Conservation (phyloP, 2,888 invertebrate genomes). For the Camponotus fellah region DNA sequence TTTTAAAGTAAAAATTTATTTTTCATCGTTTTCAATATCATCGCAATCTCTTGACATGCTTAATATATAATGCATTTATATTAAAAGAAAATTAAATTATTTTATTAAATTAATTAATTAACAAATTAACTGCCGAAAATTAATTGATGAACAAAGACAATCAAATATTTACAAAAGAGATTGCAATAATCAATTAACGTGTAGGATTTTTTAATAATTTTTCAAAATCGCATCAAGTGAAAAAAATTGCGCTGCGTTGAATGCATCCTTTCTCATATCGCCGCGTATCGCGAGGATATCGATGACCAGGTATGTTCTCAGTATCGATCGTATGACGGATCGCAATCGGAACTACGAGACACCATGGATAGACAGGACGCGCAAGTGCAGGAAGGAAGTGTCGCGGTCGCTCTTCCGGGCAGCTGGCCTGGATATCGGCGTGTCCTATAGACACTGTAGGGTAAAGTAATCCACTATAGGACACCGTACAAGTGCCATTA, state of each 20-base stretch:
- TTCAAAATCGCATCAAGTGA: neutral
- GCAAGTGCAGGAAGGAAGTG: slow-evolving; percentile 84
- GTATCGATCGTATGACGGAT: slow-evolving; percentile 60
- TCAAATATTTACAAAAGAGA: neutral
- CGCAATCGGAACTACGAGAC: slow-evolving; percentile 62
- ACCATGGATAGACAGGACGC: slow-evolving; percentile 76
- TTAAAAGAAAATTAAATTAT: neutral
- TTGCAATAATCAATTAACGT: neutral
- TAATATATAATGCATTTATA: neutral
- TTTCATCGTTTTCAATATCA: neutral
- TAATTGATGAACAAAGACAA: neutral
- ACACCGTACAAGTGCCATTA: slow-evolving; percentile 85
- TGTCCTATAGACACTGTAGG: slow-evolving; percentile 71
- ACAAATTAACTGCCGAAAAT: neutral
- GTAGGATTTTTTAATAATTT: neutral
- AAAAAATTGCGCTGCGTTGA: neutral
- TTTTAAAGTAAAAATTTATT: neutral
- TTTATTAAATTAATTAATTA: too few species aligned
- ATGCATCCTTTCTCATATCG: neutral
- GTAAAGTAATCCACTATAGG: slow-evolving; percentile 85
- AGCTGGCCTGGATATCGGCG: slow-evolving; percentile 81
- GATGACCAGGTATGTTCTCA: slow-evolving; percentile 45
- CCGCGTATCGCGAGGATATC: slow-evolving; percentile 38
- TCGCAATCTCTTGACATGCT: neutral
- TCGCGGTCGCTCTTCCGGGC: slow-evolving; percentile 85